Percentiles rank a stretch among this genome's conserved stretches.
Conservation (phyloP, 2,888 invertebrate species). For the Luffia ferchaultella region DNA sequence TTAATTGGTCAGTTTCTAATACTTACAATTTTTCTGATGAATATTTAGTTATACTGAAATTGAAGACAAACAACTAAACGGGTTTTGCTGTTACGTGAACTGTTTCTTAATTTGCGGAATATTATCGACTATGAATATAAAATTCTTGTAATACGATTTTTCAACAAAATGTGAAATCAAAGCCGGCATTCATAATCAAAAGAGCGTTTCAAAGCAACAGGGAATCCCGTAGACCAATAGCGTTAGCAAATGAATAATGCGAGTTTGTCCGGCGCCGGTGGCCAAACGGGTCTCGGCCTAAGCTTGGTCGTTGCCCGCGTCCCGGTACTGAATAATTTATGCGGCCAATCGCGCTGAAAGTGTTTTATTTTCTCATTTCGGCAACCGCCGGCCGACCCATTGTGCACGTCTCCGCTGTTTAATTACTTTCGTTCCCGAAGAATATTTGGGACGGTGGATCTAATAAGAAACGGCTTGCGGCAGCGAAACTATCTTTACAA, state of each 20-base stretch:
- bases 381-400: neutral
- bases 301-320: neutral
- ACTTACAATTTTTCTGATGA: too few relatives aligned
- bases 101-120: too few relatives aligned
- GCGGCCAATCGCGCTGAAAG: constrained; percentile 30
- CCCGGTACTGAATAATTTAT: constrained; percentile 30
- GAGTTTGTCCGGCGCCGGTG: neutral
- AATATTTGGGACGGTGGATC: constrained; percentile 6
- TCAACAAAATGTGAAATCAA: neutral
- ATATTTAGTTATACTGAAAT: too few relatives aligned
- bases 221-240: neutral
- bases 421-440: neutral
- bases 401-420: neutral
- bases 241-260: neutral
- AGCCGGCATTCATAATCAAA: neutral
- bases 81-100: too few relatives aligned
- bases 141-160: too few relatives aligned
- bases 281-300: neutral
- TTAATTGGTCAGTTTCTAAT: too few relatives aligned
- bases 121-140: too few relatives aligned
- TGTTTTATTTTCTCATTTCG: constrained; percentile 19
- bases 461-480: constrained; percentile 1
- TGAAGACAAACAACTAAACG: too few relatives aligned
- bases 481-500: neutral
- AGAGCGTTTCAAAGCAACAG: neutral